These are phyloP conservation scores for Myotis myotis DNA, from an alignment of 2,797 vertebrate genomes.

Conservation along the genomic window DNA sequence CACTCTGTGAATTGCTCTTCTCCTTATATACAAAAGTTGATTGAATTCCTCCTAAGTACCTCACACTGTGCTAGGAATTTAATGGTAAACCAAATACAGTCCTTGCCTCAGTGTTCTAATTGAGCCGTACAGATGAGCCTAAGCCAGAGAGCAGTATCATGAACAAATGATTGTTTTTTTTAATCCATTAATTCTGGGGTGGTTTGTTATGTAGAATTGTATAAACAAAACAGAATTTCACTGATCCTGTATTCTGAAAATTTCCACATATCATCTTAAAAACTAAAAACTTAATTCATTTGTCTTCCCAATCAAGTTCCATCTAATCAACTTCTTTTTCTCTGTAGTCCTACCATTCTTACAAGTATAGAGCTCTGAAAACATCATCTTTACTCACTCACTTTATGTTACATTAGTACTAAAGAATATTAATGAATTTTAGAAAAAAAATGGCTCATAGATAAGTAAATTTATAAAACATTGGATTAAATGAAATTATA, in stretches of 20 bases:
- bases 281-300: slow-evolving; percentile 16
- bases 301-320: not conserved
- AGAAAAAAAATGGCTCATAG: not conserved
- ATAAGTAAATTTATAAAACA: not conserved
- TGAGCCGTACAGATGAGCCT: not conserved
- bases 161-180: not conserved
- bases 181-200: not conserved
- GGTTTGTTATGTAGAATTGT: not conserved
- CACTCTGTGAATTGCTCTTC: not conserved
- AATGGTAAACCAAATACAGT: slow-evolving; percentile 1
- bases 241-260: not conserved
- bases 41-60: slow-evolving; percentile 1
- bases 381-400: not conserved
- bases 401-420: not conserved
- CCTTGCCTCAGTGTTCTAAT: not conserved
- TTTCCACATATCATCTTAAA: not conserved
- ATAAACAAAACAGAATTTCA: slow-evolving; percentile 12
- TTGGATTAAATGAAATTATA: slow-evolving; percentile 1
- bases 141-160: not conserved
- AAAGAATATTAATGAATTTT: not conserved
- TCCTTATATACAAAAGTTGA: not conserved
- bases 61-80: not conserved
- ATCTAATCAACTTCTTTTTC: not conserved
- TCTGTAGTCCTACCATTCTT: not conserved
- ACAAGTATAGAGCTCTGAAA: not conserved